A percentile compares a stretch with the other conserved stretches of the same genome.
Conservation (phyloP, 2,888 invertebrate species). For the Drosophila affinis region DNA sequence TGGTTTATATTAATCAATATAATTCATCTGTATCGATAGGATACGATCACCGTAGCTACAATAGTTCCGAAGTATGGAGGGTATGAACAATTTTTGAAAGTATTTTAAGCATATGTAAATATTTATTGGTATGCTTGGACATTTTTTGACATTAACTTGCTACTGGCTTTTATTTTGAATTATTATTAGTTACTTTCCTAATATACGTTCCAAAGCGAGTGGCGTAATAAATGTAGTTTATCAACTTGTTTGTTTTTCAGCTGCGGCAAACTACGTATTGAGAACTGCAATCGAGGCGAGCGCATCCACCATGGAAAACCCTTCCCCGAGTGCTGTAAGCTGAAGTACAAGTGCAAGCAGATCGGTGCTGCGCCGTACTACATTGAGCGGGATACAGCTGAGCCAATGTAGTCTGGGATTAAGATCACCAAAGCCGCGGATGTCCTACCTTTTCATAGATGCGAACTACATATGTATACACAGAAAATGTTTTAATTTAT, state of each 20-base stretch:
- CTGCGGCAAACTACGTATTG: slow-evolving; percentile 78
- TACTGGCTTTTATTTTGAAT: no score
- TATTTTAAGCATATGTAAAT: no score
- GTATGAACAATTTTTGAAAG: no score
- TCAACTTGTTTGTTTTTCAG: slow-evolving; percentile 39
- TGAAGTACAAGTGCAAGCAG: slow-evolving; percentile 80
- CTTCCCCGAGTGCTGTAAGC: slow-evolving; percentile 80
- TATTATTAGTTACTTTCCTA: no score
- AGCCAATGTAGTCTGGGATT: slow-evolving; percentile 12
- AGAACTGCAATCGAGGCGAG: slow-evolving; percentile 81
- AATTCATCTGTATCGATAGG: no score
- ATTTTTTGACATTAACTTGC: no score
- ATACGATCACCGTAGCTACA: no score
- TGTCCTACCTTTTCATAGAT: slow-evolving; percentile 1
- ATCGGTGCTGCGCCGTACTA: slow-evolving; percentile 73
- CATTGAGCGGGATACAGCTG: slow-evolving; percentile 71
- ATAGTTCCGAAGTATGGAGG: no score
- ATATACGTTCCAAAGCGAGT: no score
- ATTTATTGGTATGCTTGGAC: no score
- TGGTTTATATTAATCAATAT: no score
- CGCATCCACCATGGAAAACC: slow-evolving; percentile 74
- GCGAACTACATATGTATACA: background rate
- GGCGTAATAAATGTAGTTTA: no score
- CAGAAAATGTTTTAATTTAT: slow-evolving; percentile 36
- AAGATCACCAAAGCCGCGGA: slow-evolving; percentile 23